Conservation (phyloP, 2,888 invertebrate species). For the Cyclophora punctaria region DNA sequence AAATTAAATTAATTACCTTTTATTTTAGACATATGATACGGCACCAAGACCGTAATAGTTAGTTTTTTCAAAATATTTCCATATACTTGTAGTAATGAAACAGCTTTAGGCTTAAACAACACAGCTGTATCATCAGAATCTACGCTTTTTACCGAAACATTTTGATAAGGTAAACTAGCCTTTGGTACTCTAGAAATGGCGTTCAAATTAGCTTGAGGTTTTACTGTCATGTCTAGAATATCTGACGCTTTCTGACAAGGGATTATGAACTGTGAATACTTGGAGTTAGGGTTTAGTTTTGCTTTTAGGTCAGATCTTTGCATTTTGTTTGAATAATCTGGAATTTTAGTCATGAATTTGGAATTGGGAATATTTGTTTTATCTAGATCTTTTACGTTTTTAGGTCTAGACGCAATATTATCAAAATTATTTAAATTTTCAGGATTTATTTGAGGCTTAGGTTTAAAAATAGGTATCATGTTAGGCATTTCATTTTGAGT, state of each 20-base stretch:
- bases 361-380: slow-evolving; percentile 5
- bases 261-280: slow-evolving; percentile 24
- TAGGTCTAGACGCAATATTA: not conserved
- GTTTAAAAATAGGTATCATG: slow-evolving; percentile 17
- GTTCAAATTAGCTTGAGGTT: slow-evolving; percentile 15
- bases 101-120: slow-evolving; percentile 37
- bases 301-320: slow-evolving; percentile 3
- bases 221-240: slow-evolving; percentile 29
- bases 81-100: slow-evolving; percentile 32
- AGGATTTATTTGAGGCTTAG: slow-evolving; percentile 2
- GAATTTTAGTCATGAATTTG: not conserved
- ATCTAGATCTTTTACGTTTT: slow-evolving; percentile 2
- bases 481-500: slow-evolving; percentile 14
- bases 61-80: slow-evolving; percentile 40
- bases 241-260: slow-evolving; percentile 40
- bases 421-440: not conserved
- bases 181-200: slow-evolving; percentile 15
- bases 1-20: slow-evolving; percentile 2
- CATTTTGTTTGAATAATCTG: slow-evolving; percentile 1
- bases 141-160: slow-evolving; percentile 18
- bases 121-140: slow-evolving; percentile 30
- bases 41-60: slow-evolving; percentile 38
- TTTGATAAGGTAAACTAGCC: slow-evolving; percentile 18
- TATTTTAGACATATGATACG: slow-evolving; percentile 35
- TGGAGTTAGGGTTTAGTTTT: slow-evolving; percentile 8